Percentiles rank a stretch among this genome's conserved stretches.
These are phyloP conservation scores for Hyposoter dolosus DNA, from an alignment of 2,888 invertebrate species.

Conservation along the genomic window DNA sequence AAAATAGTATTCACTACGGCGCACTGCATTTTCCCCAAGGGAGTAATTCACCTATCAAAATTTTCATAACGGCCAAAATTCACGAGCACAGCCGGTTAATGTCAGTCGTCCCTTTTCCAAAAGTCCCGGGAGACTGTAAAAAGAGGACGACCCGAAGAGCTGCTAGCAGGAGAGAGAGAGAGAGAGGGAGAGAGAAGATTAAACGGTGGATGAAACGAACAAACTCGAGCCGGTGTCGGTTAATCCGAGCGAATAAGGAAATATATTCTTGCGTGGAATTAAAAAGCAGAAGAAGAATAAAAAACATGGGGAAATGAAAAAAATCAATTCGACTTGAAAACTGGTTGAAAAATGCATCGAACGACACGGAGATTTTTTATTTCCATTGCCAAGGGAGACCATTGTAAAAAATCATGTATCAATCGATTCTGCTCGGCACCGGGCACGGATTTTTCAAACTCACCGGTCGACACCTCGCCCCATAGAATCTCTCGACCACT, in stretches of 20 bases:
- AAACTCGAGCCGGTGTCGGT: constrained; percentile 44
- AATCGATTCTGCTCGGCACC: neutral
- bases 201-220: constrained; percentile 55
- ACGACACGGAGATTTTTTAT: neutral
- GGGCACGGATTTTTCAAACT: neutral
- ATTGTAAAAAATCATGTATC: neutral
- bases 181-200: constrained; percentile 23
- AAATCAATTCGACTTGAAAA: neutral
- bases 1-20: constrained; percentile 30
- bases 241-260: constrained; percentile 55
- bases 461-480: neutral
- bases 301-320: neutral
- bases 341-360: neutral
- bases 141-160: constrained; percentile 24
- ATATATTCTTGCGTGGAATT: constrained; percentile 36
- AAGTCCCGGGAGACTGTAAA: constrained; percentile 37
- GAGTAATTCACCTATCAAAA: constrained; percentile 69
- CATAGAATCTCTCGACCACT: neutral
- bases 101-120: constrained; percentile 31
- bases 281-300: neutral
- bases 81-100: constrained; percentile 58
- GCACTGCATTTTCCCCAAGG: constrained; percentile 56
- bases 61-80: constrained; percentile 72
- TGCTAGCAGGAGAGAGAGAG: constrained; percentile 7
- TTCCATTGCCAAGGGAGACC: neutral